phyloP scores from a whole-genome alignment of 2,888 invertebrate genomes.

The Lapara coniferarum region DNA sequence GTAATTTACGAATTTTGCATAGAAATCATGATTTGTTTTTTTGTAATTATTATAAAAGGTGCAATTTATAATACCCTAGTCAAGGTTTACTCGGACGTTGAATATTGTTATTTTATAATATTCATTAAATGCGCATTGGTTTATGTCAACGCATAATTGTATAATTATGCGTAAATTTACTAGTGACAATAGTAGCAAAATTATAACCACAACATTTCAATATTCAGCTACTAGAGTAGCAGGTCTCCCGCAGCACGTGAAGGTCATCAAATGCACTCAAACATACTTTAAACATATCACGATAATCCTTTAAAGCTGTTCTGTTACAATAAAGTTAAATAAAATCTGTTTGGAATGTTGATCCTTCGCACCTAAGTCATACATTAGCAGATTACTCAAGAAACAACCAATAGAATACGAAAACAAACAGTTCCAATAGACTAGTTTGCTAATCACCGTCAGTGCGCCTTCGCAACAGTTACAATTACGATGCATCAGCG shows the following conservation, averaged over 20 bases:
- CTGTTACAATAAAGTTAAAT: constrained; percentile 3
- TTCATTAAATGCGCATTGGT: too few relatives aligned
- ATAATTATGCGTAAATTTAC: too few relatives aligned
- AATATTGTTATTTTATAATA: too few relatives aligned
- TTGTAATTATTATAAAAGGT: neutral
- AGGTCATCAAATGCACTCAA: too few relatives aligned
- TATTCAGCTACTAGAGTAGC: too few relatives aligned
- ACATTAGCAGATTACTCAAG: constrained; percentile 1
- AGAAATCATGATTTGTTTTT: neutral
- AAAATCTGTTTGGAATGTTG: neutral
- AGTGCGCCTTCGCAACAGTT: constrained; percentile 42
- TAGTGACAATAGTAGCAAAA: too few relatives aligned
- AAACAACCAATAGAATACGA: constrained; percentile 3
- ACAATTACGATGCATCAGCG: constrained; percentile 51
- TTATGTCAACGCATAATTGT: too few relatives aligned
- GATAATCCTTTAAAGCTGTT: neutral
- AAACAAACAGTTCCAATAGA: constrained; percentile 26
- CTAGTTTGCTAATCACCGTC: constrained; percentile 41
- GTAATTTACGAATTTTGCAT: constrained; percentile 22
- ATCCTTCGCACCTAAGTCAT: neutral
- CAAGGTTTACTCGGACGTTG: neutral
- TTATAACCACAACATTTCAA: too few relatives aligned
- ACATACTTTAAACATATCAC: neutral
- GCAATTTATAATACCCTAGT: neutral
- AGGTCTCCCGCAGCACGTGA: too few relatives aligned